Percentiles rank a stretch among this genome's conserved stretches.
These are phyloP conservation scores for Pygoscelis adeliae DNA, from an alignment of 2,113 vertebrate genomes.

Conservation along the genomic window DNA sequence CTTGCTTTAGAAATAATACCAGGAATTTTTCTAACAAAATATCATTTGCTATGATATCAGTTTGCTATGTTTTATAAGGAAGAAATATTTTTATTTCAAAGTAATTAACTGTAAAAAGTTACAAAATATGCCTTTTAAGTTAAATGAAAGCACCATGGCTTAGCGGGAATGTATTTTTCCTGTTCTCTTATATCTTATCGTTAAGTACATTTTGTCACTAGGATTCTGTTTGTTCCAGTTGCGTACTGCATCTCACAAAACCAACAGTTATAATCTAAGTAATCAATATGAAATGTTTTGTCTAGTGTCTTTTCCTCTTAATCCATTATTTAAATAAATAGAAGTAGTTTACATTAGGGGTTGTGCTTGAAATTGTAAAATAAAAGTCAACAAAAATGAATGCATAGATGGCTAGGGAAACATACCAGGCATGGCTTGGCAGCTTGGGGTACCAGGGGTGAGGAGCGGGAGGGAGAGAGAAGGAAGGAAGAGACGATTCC, in stretches of 20 bases:
- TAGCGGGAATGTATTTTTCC: neutral
- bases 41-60: neutral
- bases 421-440: neutral
- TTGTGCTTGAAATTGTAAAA: neutral
- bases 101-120: neutral
- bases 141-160: neutral
- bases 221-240: neutral
- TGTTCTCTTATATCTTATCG: neutral
- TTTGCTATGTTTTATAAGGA: neutral
- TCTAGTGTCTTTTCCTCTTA: neutral
- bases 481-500: neutral
- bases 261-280: neutral
- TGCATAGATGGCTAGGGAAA: neutral
- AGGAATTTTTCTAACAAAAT: neutral
- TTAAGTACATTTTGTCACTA: neutral
- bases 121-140: neutral
- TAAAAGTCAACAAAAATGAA: neutral
- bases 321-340: neutral
- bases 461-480: neutral
- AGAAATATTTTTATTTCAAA: neutral
- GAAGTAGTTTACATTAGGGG: neutral
- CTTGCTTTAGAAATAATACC: neutral
- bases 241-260: too few species aligned
- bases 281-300: neutral
- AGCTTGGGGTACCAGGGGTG: neutral